Percentiles rank a stretch among this genome's conserved stretches.
These are phyloP conservation scores for Siphlonurus alternatus DNA, from an alignment of 2,888 invertebrate species.

Conservation along the genomic window DNA sequence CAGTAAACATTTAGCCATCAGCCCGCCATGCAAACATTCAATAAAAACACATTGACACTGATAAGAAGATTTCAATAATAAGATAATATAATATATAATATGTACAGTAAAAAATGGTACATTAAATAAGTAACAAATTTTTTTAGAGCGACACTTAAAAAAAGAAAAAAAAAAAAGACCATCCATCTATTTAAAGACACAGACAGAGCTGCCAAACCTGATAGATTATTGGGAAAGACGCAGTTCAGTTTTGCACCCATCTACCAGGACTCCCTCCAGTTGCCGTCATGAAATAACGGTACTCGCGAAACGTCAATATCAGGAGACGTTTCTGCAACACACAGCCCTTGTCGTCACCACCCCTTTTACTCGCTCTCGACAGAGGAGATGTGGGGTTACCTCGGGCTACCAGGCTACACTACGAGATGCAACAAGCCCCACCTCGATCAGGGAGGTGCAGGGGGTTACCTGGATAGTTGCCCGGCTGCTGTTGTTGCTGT, in stretches of 20 bases:
- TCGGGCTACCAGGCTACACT: too few species aligned
- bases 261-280: constrained; percentile 16
- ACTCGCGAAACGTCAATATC: constrained; percentile 16
- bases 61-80: too few species aligned
- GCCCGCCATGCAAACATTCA: neutral
- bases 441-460: too few species aligned
- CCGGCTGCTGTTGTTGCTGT: neutral
- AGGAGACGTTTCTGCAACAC: constrained; percentile 14
- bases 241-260: neutral
- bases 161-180: too few species aligned
- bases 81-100: neutral
- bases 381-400: neutral
- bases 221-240: neutral
- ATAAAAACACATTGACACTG: neutral
- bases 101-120: neutral
- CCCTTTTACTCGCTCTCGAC: constrained; percentile 2
- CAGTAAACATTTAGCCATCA: neutral
- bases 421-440: too few species aligned
- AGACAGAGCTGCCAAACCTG: neutral
- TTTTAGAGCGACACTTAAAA: too few species aligned
- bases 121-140: neutral
- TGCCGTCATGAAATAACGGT: constrained; percentile 16
- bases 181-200: too few species aligned
- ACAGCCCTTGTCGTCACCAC: neutral
- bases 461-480: neutral